Conservation (phyloP, 2,113 vertebrate species). For the Noturus placidus region DNA sequence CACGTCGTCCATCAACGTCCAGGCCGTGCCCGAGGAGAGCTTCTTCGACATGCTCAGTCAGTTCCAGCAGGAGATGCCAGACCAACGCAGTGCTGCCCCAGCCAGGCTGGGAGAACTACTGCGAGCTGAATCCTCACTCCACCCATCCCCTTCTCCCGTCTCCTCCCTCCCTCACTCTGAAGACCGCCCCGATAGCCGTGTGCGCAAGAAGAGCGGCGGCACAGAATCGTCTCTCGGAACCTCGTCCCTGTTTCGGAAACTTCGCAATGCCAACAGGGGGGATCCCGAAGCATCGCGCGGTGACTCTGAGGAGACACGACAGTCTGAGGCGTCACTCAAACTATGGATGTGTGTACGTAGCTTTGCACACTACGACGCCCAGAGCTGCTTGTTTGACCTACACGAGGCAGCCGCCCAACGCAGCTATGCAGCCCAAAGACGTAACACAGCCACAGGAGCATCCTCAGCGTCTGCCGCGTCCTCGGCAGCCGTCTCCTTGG, state of each 20-base stretch:
- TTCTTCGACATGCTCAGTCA: slow-evolving; percentile 87
- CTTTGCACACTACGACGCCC: slow-evolving; percentile 88
- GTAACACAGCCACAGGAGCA: slow-evolving; percentile 88
- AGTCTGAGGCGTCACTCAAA: slow-evolving; percentile 60
- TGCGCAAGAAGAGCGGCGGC: slow-evolving; percentile 78
- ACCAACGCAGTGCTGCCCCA: slow-evolving; percentile 63
- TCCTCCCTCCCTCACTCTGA: slow-evolving; percentile 54
- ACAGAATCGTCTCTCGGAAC: slow-evolving; percentile 70
- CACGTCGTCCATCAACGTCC: slow-evolving; percentile 91
- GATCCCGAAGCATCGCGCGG: slow-evolving; percentile 70
- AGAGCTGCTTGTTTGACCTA: slow-evolving; percentile 89
- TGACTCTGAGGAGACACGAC: slow-evolving; percentile 56
- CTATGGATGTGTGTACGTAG: slow-evolving; percentile 83
- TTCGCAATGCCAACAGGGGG: slow-evolving; percentile 70
- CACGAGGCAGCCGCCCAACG: slow-evolving; percentile 75
- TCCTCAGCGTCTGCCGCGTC: slow-evolving; percentile 86
- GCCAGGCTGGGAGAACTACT: slow-evolving; percentile 69
- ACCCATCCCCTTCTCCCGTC: slow-evolving; percentile 42
- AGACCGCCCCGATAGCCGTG: slow-evolving; percentile 69
- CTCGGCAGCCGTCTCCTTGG: slow-evolving; percentile 69
- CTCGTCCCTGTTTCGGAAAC: slow-evolving; percentile 85
- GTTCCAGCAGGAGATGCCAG: slow-evolving; percentile 78
- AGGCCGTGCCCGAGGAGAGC: slow-evolving; percentile 85
- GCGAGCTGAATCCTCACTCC: slow-evolving; percentile 42
- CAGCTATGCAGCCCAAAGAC: slow-evolving; percentile 68